Evolutionary conservation across 2,797 vertebrate species (phyloP), one percentile per base, ranked within the genome.

Genomic region (Chaenodraco wilsoni): DNA sequence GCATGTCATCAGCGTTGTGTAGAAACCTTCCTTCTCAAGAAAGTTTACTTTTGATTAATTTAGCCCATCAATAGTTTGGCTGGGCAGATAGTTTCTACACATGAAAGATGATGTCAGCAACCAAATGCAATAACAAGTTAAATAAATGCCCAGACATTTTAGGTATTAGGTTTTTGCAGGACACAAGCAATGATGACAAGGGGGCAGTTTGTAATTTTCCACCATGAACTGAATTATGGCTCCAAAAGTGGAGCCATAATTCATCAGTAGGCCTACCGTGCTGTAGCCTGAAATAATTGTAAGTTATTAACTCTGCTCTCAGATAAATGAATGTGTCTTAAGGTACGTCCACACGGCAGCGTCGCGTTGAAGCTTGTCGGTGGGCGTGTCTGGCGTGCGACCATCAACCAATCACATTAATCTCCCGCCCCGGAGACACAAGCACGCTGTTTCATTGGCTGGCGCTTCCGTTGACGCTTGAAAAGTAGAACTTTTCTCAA

Each of bases 1-100:
- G 58, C 57, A 63, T 78, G 76, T 76, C 79, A 74, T 37, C 62
- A 23, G 63, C 59, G 74, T 69, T 50, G 8, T 48, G 65, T 21
- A 46, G 49, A 68, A 83, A 60, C 43, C 51, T 48, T 70, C 49
- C 45, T 48, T 78, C 51, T 57, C 52, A 14, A 45, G 55, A 76
- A 86, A 84, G 81, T 88, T 72, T 75, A 85, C 85, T 86, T 86
- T 78, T 62, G 16, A 21, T 45, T 67, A 74, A 84, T 87, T 78
- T 54, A 59, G 57, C 59, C 23, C 56, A 69, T 88, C 84, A 82
- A 43, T 74, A 13, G 16, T 65, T 78, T 74, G 69, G 72, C 75
- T 74, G 27, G 27, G 27, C 27, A 27, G 27, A 27, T 27, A 27
- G 33, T 72, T 60, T 72, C 54, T 72, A 72, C 60, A 60, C 49